Evolutionary conservation across 1,140 invertebrate species (phyloP), one percentile per base, ranked within the genome.

Genomic region (Penaeus japonicus): DNA sequence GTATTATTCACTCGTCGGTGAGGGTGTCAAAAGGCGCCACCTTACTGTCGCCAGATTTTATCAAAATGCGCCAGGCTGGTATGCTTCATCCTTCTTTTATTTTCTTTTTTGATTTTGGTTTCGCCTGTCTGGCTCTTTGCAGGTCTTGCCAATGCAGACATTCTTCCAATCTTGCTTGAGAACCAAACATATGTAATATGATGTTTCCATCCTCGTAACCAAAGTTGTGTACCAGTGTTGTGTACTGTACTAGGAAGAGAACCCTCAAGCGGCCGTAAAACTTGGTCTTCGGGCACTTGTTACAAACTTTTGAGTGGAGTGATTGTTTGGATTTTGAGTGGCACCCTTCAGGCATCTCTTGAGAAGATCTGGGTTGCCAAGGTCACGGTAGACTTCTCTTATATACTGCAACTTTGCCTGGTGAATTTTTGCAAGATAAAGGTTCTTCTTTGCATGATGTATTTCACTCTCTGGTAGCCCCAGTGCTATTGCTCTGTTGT

Each of bases 391-490:
- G 2, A 84, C 54, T 15, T 65, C 4, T 32, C 39, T 22, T 24
- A 84, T 84, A 7, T 35, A 12, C 20, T 78, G 17, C 55, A 84
- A 27, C 4, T n/a, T n/a, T 12, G 20, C 55, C 5, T 4, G 7
- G 18, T 55, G 82, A 30, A 84, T 77, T 10, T 84, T 84, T 7
- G 82, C 4, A 7, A 84, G 57, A 12, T 20, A 84, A 2, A 84
- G 24, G 4, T 84, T 75, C 57, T 84, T 84, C 39, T 55, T 84
- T n/a, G n/a, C n/a, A n/a, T n/a, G n/a, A n/a, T n/a, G n/a, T n/a
- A n/a, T n/a, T n/a, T n/a, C n/a, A n/a, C n/a, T n/a, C n/a, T n/a
- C n/a, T n/a, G n/a, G n/a, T n/a, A n/a, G n/a, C n/a, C n/a, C n/a
- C n/a, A n/a, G n/a, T n/a, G n/a, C n/a, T n/a, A n/a, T n/a, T n/a